phyloP scores from a whole-genome alignment of 37 sponge, comb jelly and placozoan species.

The Axinella damicornis region DNA sequence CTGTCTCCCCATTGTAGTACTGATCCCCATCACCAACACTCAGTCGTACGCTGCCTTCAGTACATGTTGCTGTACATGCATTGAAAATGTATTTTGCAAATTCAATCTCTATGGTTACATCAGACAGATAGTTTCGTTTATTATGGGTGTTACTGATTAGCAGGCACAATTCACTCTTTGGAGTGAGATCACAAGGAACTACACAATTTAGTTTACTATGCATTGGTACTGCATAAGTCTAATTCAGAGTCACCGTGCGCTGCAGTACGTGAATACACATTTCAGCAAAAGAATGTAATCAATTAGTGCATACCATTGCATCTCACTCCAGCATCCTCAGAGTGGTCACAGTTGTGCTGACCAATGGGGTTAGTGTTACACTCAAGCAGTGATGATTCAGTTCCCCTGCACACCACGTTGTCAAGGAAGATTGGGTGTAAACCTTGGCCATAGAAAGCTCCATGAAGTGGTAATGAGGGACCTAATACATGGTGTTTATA shows the following conservation, averaged over 20 bases:
- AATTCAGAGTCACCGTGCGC: too few species aligned
- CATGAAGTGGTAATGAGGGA: too few species aligned
- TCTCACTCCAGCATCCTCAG: constrained; percentile 30
- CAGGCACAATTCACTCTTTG: too few species aligned
- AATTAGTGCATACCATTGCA: background rate
- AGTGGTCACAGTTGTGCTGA: constrained; percentile 17
- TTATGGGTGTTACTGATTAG: too few species aligned
- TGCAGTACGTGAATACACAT: too few species aligned
- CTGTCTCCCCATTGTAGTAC: constrained; percentile 5
- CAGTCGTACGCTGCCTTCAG: constrained; percentile 22
- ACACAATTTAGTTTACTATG: too few species aligned
- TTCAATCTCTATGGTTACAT: too few species aligned
- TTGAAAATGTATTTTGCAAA: background rate
- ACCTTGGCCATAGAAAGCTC: background rate
- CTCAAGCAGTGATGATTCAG: background rate
- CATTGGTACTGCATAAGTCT: too few species aligned
- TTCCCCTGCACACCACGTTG: background rate
- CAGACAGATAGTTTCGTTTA: too few species aligned
- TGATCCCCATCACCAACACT: background rate
- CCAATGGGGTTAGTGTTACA: background rate
- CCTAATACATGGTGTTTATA: too few species aligned
- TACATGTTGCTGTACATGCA: constrained; percentile 9
- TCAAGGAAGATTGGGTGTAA: background rate
- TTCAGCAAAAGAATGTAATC: too few species aligned
- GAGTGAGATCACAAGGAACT: too few species aligned